Conservation (phyloP, 2,888 invertebrate genomes). For the Caradrina clavipalpis region DNA sequence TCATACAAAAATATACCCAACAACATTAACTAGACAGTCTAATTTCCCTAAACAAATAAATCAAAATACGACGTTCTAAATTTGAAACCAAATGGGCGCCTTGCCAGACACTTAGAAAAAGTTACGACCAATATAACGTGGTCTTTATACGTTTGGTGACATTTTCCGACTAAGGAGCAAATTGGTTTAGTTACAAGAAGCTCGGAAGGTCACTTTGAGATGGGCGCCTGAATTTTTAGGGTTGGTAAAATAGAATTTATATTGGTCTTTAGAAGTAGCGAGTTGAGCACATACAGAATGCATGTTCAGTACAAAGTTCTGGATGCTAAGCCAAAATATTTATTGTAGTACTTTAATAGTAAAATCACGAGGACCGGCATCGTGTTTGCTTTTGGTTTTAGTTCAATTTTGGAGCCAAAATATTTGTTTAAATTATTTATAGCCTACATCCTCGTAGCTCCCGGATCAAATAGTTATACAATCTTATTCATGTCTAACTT, state of each 20-base stretch:
- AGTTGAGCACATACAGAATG: conserved; percentile 20
- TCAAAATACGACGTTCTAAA: conserved; percentile 38
- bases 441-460: conserved; percentile 1
- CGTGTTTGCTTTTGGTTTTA: conserved; percentile 33
- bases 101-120: conserved; percentile 54
- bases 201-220: conserved; percentile 6
- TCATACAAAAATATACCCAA: conserved; percentile 34
- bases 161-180: neutral
- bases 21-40: conserved; percentile 7
- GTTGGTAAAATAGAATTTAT: conserved; percentile 5
- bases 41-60: conserved; percentile 20
- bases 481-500: neutral
- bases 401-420: conserved; percentile 25
- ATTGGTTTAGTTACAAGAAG: conserved; percentile 2
- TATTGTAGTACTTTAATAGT: conserved; percentile 36
- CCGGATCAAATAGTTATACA: neutral
- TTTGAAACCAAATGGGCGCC: conserved; percentile 37
- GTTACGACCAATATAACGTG: conserved; percentile 29
- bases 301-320: conserved; percentile 35
- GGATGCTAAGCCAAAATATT: conserved; percentile 41
- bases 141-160: conserved; percentile 33
- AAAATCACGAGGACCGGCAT: conserved; percentile 45
- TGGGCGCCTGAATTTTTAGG: neutral
- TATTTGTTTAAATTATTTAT: conserved; percentile 20
- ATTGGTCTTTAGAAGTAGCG: conserved; percentile 17